Conservation (phyloP, 2,113 vertebrate species). For the Perca fluviatilis region DNA sequence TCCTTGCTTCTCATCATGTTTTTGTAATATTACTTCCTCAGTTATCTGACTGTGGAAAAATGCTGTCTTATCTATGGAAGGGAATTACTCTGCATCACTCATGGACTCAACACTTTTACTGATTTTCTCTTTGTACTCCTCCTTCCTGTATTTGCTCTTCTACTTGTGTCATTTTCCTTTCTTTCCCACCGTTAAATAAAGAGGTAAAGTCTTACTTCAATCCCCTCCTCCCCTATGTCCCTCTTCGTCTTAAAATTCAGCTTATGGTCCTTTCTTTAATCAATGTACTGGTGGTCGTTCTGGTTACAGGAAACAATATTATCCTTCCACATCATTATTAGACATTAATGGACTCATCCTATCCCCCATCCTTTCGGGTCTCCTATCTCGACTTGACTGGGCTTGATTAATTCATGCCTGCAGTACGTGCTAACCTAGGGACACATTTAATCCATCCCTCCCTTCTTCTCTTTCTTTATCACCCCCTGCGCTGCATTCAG, state of each 20-base stretch:
- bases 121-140: no score
- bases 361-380: not conserved
- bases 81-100: not conserved
- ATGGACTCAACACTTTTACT: no score
- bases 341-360: conserved; percentile 61
- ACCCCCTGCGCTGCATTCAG: not conserved
- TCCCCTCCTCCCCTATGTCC: not conserved
- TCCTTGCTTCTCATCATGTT: not conserved
- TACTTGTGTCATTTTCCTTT: not conserved
- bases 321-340: conserved; percentile 58
- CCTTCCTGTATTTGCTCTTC: not conserved
- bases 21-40: not conserved
- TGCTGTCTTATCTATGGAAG: not conserved
- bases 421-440: not conserved
- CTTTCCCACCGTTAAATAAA: not conserved
- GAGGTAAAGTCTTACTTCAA: not conserved
- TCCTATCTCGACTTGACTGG: conserved; percentile 27
- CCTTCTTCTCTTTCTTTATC: not conserved
- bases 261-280: conserved; percentile 25
- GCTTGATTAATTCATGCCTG: conserved; percentile 53
- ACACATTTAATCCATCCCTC: conserved; percentile 13
- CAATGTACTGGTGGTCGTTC: conserved; percentile 8
- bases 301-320: conserved; percentile 44
- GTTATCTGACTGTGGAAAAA: not conserved
- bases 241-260: conserved; percentile 11